Base-by-base conservation (phyloP, 2,797 vertebrate genomes). In the Lemur catta region DNA sequence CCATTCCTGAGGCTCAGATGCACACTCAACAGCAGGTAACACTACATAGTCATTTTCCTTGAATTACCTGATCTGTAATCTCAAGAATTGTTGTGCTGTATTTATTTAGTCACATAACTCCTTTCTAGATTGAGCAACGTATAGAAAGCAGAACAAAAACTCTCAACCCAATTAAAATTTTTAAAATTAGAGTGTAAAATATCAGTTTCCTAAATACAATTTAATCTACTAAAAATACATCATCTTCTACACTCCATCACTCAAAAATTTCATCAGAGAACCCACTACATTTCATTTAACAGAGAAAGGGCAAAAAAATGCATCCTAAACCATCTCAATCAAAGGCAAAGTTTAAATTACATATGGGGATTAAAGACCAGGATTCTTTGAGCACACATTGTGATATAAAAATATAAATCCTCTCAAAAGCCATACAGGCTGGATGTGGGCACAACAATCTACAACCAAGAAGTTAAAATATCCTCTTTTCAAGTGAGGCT, bases 181-280 rank as follows among this genome's bases (percentile, higher is more conserved):
- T 38, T n/a, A 86, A 67, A 93, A 72, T 65, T 59, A 28, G 3
- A 85, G 38, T 52, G 5, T 17, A 3, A 79, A 79, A 76, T 13
- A 87, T 33, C 41, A 67, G 6, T 48, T 94, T 93, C 75, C 61
- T 30, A 79, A 78, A 76, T 79, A 93, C 28, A 88, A 75, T 50
- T 30, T 55, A 67, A n/a, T 65, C 52, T 76, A 69, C 55, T 50
- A 61, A 85, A 35, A 96, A 20, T 24, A 61, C 1, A 30, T 65
- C n/a, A 72, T 38, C 52, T 35, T 55, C 9, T 74, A 33, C 7
- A 63, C 7, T 85, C 28, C 22, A 46, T 9, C 18, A 38, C 4
- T 88, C 26, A 69, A 24, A 75, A 55, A 79, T 82, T 81, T 91
- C 17, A 63, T 30, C 35, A 78, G 28, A 65, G 6, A 86, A 79